Percentiles rank a stretch among this genome's conserved stretches.
Evolutionary conservation across 2,797 vertebrate genomes (phyloP).

Genomic region (Mormyrus proboscirostris): DNA sequence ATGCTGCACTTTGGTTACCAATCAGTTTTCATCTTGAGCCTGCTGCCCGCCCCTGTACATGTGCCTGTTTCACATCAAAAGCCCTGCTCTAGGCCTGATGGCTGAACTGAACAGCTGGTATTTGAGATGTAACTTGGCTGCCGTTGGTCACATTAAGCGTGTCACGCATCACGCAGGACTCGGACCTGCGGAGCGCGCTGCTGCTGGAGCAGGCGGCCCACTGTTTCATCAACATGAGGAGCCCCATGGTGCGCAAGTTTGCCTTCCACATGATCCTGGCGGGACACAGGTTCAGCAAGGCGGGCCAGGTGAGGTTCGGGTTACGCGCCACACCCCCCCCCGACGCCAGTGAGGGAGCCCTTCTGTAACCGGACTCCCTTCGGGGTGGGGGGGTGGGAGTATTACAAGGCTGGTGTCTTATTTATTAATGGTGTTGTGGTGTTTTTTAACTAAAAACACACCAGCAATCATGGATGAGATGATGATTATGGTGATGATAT

Average conservation of each 20-base stretch:
- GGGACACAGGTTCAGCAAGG: constrained; percentile 95
- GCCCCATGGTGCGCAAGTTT: constrained; percentile 94
- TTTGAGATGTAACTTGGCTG: not conserved
- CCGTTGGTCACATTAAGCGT: not conserved
- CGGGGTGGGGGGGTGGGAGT: not conserved
- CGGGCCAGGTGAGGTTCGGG: constrained; percentile 77
- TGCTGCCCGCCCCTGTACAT: not conserved
- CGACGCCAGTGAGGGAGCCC: not conserved
- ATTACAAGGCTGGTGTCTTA: not conserved
- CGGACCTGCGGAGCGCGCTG: constrained; percentile 90
- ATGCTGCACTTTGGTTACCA: not conserved
- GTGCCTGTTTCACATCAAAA: not conserved
- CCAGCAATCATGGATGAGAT: not conserved
- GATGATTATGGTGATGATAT: not conserved
- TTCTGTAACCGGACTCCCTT: not conserved
- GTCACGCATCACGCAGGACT: constrained; percentile 65
- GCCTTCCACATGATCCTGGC: constrained; percentile 98
- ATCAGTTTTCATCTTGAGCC: not conserved
- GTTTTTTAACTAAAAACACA: not conserved
- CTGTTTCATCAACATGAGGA: constrained; percentile 96
- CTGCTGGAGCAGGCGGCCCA: constrained; percentile 93
- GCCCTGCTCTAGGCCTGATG: not conserved
- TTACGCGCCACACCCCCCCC: not conserved
- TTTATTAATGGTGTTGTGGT: not conserved
- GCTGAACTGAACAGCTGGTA: not conserved